Evolutionary conservation across 2,888 invertebrate genomes (phyloP), one percentile per base, ranked within the genome.

Genomic region (Acrocera orbiculus): DNA sequence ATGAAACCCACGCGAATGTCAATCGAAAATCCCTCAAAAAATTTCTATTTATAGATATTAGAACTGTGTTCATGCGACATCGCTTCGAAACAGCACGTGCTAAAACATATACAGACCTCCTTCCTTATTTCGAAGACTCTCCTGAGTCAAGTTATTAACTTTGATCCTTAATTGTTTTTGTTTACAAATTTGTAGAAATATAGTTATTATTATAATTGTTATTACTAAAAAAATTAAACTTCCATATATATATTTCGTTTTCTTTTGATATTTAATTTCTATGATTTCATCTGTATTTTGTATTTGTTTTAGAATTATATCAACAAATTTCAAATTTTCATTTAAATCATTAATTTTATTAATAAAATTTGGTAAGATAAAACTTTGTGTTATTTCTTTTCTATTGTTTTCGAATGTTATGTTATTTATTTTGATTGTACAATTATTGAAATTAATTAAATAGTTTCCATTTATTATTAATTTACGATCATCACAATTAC

Each of bases 191-290:
- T 14, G 9, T 14, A 27, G 9, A n/a, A 27, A 10, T n/a, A 27
- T 15, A 3, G 8, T 8, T 19, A 29, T 11, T 29, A 29, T 11
- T 5, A 27, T 16, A 7, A 27, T 27, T 27, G 15, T 10, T 4
- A 27, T 15, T 4, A 27, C 15, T 14, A 29, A n/a, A 29, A 8
- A n/a, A 3, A 4, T 8, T 4, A 19, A 16, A 6, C 5, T 29
- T 29, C 29, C 29, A 29, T 29, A 29, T 8, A 29, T 10, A 29
- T 29, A 29, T 16, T 16, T 5, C 4, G 5, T 29, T 16, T 23
- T 28, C 15, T 27, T 37, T 19, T 36, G 13, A 14, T 36, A 36
- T 30, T 33, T 32, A 14, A 36, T 32, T 32, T 36, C 30, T 9
- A 7, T 33, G n/a, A 37, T 37, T 22, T 16, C 26, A 19, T 30